These are phyloP conservation scores for Nysson spinosus DNA, from an alignment of 2,888 invertebrate genomes.

Conservation along the genomic window DNA sequence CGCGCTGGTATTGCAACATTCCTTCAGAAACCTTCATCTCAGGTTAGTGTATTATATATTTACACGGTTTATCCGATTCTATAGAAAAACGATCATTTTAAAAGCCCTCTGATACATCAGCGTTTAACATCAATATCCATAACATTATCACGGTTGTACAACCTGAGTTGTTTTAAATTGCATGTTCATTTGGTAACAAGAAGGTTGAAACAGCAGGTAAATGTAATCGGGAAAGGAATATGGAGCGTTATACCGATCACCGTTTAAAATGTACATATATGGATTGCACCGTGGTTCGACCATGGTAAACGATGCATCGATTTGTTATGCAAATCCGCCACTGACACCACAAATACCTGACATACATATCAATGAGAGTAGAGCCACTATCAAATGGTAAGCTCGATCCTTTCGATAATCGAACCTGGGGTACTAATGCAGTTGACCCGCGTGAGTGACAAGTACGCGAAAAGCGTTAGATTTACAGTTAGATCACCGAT, in stretches of 20 bases:
- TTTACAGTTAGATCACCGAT: slow-evolving; percentile 63
- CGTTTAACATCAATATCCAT: no score
- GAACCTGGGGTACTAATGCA: slow-evolving; percentile 24
- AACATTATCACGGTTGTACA: no score
- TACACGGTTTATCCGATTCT: no score
- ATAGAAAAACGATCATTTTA: no score
- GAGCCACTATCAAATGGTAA: slow-evolving; percentile 27
- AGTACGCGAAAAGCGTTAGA: slow-evolving; percentile 53
- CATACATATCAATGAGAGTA: slow-evolving; percentile 23
- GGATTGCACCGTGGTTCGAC: not conserved
- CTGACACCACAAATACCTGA: slow-evolving; percentile 27
- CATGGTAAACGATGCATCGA: slow-evolving; percentile 30
- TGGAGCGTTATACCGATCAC: no score
- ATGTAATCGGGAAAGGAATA: no score
- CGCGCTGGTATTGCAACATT: slow-evolving; percentile 97
- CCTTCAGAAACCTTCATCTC: slow-evolving; percentile 87
- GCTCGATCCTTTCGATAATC: slow-evolving; percentile 10
- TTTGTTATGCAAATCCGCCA: slow-evolving; percentile 54
- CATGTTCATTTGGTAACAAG: no score
- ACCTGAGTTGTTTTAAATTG: no score
- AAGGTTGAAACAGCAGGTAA: no score
- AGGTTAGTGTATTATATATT: slow-evolving; percentile 88
- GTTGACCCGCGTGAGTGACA: slow-evolving; percentile 31
- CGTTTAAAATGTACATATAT: slow-evolving; percentile 27
- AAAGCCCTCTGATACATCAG: no score